phyloP scores from a whole-genome alignment of 2,888 invertebrate genomes.

The Euplagia quadripunctaria region DNA sequence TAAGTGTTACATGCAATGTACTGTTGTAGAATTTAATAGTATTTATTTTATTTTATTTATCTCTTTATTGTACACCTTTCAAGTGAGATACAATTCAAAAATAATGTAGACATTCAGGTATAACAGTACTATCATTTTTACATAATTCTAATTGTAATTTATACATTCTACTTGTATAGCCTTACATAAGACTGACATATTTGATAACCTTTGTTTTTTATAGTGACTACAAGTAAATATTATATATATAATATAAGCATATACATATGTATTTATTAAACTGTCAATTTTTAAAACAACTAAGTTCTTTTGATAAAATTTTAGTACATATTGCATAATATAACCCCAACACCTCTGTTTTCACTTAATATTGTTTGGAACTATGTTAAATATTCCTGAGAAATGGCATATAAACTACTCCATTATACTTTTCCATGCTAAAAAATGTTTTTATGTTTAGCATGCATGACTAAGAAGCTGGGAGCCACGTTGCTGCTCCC shows the following conservation, averaged over 20 bases:
- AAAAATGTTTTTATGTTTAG: not conserved
- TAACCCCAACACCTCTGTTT: not conserved
- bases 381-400: not conserved
- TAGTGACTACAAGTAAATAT: not conserved
- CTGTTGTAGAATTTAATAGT: constrained; percentile 4
- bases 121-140: constrained; percentile 1
- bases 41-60: too few species aligned
- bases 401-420: not conserved
- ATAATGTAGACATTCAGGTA: too few species aligned
- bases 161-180: not conserved
- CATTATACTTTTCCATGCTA: not conserved
- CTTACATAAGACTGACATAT: not conserved
- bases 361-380: not conserved
- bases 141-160: constrained; percentile 10
- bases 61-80: too few species aligned
- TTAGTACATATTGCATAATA: not conserved
- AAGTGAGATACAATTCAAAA: too few species aligned
- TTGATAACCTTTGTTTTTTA: not conserved
- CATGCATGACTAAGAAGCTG: too few species aligned
- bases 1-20: constrained; percentile 12
- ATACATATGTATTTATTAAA: not conserved
- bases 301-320: not conserved
- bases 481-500: too few species aligned
- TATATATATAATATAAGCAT: not conserved
- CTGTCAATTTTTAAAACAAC: not conserved